These are phyloP conservation scores for Parus major DNA, from an alignment of 2,113 vertebrate genomes.

Conservation along the genomic window DNA sequence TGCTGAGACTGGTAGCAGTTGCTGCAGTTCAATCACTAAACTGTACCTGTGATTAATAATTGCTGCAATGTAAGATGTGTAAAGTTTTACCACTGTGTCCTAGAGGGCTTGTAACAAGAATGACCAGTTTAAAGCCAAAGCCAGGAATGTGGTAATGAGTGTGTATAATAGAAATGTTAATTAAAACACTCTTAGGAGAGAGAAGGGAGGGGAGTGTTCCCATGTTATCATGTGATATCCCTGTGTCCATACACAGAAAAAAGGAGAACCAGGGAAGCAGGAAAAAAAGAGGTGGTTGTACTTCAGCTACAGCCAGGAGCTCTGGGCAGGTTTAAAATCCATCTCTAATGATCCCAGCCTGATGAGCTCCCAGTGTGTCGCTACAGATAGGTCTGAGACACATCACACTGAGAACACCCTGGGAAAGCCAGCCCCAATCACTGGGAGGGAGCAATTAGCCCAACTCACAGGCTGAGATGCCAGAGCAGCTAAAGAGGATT, in stretches of 20 bases:
- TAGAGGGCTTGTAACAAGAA: slow-evolving; percentile 63
- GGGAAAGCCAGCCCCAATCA: not conserved
- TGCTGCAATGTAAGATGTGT: slow-evolving; percentile 46
- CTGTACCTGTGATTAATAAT: slow-evolving; percentile 61
- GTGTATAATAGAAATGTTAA: slow-evolving; percentile 51
- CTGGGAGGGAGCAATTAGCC: not conserved
- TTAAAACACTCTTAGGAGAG: slow-evolving; percentile 45
- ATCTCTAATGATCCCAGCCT: not conserved
- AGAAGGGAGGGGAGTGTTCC: not conserved
- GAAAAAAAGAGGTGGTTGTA: not conserved
- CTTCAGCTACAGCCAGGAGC: not conserved
- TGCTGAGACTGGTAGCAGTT: slow-evolving; percentile 31
- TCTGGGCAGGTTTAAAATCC: not conserved
- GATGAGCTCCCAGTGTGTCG: not conserved
- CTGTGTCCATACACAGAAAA: not conserved
- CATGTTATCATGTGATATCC: slow-evolving; percentile 18
- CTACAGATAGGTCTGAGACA: not conserved
- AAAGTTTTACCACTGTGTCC: slow-evolving; percentile 59
- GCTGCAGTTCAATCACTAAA: slow-evolving; percentile 29
- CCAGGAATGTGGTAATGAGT: slow-evolving; percentile 69
- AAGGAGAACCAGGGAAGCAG: not conserved
- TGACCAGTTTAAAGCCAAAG: slow-evolving; percentile 46
- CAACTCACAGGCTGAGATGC: not conserved
- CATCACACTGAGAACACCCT: rapidly evolving
- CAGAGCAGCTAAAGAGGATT: not conserved